Evolutionary conservation across 2,888 invertebrate species (phyloP).

Genomic region (Eupithecia abbreviata): DNA sequence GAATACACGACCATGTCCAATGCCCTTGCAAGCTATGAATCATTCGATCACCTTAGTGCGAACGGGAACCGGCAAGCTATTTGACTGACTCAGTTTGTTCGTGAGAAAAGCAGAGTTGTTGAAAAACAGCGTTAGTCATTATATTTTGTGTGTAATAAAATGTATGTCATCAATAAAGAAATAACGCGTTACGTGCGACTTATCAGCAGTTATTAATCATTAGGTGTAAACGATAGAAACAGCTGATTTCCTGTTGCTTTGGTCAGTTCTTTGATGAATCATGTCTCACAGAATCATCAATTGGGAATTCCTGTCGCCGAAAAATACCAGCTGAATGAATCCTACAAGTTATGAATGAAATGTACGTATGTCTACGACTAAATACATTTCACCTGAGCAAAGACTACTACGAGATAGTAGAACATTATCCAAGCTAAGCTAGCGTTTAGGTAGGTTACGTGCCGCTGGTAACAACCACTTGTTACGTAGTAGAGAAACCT

Average conservation of each 20-base stretch:
- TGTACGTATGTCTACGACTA: slow-evolving; percentile 33
- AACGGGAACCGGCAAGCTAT: slow-evolving; percentile 54
- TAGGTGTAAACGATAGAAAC: not conserved
- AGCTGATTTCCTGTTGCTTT: slow-evolving; percentile 38
- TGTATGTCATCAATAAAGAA: slow-evolving; percentile 15
- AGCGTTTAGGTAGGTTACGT: slow-evolving; percentile 53
- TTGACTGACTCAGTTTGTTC: slow-evolving; percentile 61
- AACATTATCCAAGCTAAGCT: slow-evolving; percentile 43
- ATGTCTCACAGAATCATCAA: slow-evolving; percentile 44
- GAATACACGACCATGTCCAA: slow-evolving; percentile 2
- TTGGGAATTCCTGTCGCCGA: slow-evolving; percentile 50
- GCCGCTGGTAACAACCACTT: slow-evolving; percentile 60
- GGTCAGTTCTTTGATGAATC: slow-evolving; percentile 37
- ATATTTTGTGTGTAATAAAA: slow-evolving; percentile 20
- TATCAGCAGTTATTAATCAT: slow-evolving; percentile 4
- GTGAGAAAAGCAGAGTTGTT: slow-evolving; percentile 47
- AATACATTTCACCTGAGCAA: slow-evolving; percentile 28
- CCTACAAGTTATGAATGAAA: slow-evolving; percentile 40
- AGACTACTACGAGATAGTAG: slow-evolving; percentile 32
- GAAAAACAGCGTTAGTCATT: slow-evolving; percentile 39
- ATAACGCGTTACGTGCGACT: slow-evolving; percentile 8
- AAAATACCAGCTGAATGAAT: slow-evolving; percentile 34
- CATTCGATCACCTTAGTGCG: slow-evolving; percentile 41
- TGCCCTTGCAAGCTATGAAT: slow-evolving; percentile 31
- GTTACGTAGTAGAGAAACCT: slow-evolving; percentile 74